Percentiles rank a stretch among this genome's conserved stretches.
phyloP scores from a whole-genome alignment of 2,113 vertebrate genomes.

The Limanda limanda region DNA sequence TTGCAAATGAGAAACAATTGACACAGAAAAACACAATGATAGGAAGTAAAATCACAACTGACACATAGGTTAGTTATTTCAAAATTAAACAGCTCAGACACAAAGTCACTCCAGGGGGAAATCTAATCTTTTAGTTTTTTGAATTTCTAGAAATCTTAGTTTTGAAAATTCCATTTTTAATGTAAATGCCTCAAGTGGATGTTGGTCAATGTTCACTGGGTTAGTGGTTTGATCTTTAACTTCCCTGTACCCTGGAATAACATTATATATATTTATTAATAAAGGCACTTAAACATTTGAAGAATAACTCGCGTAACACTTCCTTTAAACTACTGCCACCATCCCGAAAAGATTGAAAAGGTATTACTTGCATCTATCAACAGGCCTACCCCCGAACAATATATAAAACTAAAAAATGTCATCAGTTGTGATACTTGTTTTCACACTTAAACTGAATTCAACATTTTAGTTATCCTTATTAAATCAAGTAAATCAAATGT shows the following conservation, averaged over 20 bases:
- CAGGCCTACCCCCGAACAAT: too few species aligned
- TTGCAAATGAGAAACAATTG: neutral
- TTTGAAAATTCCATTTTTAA: conserved; percentile 15
- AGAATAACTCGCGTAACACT: too few species aligned
- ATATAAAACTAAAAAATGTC: too few species aligned
- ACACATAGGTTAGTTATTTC: neutral
- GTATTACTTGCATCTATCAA: too few species aligned
- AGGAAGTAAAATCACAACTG: neutral
- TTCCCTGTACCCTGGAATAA: neutral
- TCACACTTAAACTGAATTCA: too few species aligned
- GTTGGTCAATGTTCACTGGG: neutral
- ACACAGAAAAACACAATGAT: neutral
- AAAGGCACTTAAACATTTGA: neutral
- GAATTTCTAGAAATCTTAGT: neutral
- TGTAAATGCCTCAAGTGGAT: neutral
- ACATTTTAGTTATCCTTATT: too few species aligned
- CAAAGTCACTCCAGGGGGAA: neutral
- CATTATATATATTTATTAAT: neutral
- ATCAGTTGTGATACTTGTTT: too few species aligned
- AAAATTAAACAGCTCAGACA: neutral
- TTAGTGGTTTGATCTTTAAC: neutral
- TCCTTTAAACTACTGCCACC: too few species aligned
- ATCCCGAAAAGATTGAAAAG: too few species aligned
- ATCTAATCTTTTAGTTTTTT: neutral
- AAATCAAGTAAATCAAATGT: too few species aligned